Evolutionary conservation across 1,140 invertebrate genomes (phyloP), one percentile per base, ranked within the genome.

Genomic region (Globodera rostochiensis): DNA sequence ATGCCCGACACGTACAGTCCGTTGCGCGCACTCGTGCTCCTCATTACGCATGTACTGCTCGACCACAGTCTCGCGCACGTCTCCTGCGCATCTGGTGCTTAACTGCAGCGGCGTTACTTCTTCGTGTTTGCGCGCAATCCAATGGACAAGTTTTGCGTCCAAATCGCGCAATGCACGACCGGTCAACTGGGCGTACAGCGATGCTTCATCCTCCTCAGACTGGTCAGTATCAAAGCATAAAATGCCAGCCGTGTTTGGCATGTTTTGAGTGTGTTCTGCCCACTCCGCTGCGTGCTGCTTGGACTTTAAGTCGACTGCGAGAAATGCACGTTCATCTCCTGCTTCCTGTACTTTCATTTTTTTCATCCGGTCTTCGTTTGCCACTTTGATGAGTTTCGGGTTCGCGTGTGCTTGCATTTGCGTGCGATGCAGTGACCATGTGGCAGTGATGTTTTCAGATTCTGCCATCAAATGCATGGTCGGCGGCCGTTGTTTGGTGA

Each of bases 151-250:
- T 45, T 71, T 1, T 25, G 76, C 74, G n/a, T 88, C 86, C 15
- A 85, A 79, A 36, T 81, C 74, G 46, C 77, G 25, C 6, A 76
- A 74, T 49, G 83, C 74, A 36, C 82, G 81, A 6, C 80, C 80
- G 11, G 74, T 85, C n/a, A 88, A 70, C 53, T 90, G 79, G 6
- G 83, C 85, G 70, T 85, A 87, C 13, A 90, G 47, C 5, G 81
- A 47, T 45, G 81, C 77, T 64, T 85, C 80, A 60, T 90, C 87
- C 47, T 88, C 85, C 70, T 79, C 88, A 64, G 83, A 86, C 74
- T 88, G 84, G 53, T 84, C 83, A 36, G 70, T 70, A 13, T 73
- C 9, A 53, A 84, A 50, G n/a, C n/a, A 9, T 21, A 46, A 49
- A 9, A 57, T 64, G n/a, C 47, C 19, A 15, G 57, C 66, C 21